These are phyloP conservation scores for Neopipo cinnamomea DNA, from an alignment of 2,113 vertebrate genomes.

Conservation along the genomic window DNA sequence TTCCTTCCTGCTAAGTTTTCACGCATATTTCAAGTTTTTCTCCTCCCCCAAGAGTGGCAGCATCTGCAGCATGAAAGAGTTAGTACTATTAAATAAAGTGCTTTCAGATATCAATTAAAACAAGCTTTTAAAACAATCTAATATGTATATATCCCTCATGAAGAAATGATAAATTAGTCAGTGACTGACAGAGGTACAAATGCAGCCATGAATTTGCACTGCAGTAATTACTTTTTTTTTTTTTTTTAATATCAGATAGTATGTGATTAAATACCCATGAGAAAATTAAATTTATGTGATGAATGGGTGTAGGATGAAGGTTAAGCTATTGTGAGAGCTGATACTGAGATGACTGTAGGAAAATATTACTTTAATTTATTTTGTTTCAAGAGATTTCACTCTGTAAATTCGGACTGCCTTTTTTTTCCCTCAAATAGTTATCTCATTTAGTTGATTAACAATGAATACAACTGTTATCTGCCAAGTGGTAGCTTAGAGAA, in stretches of 20 bases:
- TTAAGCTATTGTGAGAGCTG: slow-evolving; percentile 85
- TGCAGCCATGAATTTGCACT: slow-evolving; percentile 72
- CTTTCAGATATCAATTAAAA: slow-evolving; percentile 7
- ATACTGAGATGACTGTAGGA: slow-evolving; percentile 83
- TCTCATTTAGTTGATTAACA: slow-evolving; percentile 71
- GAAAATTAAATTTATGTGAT: slow-evolving; percentile 93
- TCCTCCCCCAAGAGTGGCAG: not conserved
- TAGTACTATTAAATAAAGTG: not conserved
- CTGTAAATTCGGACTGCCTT: slow-evolving; percentile 59
- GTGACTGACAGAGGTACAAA: slow-evolving; percentile 68
- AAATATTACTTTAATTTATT: slow-evolving; percentile 87
- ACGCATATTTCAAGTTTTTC: not conserved
- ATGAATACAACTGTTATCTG: slow-evolving; percentile 54
- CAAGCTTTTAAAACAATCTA: not conserved
- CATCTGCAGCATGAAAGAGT: not conserved
- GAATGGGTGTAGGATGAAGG: slow-evolving; percentile 84
- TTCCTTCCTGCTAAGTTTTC: not conserved
- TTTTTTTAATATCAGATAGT: slow-evolving; percentile 83
- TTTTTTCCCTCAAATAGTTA: slow-evolving; percentile 53
- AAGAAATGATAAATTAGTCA: slow-evolving; percentile 48
- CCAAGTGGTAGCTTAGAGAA: slow-evolving; percentile 1
- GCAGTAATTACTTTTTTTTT: slow-evolving; percentile 86
- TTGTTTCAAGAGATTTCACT: slow-evolving; percentile 80
- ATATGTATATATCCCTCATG: not conserved
- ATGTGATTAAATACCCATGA: slow-evolving; percentile 92